Evolutionary conservation across 2,113 vertebrate genomes (phyloP).

Genomic region (Capricornis sumatraensis): DNA sequence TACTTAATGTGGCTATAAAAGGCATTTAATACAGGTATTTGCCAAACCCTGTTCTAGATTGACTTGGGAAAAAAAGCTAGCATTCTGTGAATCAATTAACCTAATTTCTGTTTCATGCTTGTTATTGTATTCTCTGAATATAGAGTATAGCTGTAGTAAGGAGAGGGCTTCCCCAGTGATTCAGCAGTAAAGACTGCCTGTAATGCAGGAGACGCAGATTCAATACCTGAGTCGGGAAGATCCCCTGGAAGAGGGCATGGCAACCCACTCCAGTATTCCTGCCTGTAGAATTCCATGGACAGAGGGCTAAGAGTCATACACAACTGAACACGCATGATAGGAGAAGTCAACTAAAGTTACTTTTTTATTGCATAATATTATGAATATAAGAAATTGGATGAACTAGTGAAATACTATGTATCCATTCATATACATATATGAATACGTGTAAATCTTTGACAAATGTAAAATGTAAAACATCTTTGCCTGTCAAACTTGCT

Average conservation of each 20-base stretch:
- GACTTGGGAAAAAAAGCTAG: background rate
- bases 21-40: conserved; percentile 4
- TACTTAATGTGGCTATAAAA: conserved; percentile 76
- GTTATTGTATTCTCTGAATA: background rate
- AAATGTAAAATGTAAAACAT: background rate
- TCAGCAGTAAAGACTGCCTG: background rate
- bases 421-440: background rate
- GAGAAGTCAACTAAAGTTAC: background rate
- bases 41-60: background rate
- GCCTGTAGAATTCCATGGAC: background rate
- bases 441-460: background rate
- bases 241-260: background rate
- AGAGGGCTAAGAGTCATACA: background rate
- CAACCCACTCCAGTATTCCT: background rate
- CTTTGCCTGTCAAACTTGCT: background rate
- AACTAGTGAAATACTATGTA: background rate
- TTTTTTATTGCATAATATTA: background rate
- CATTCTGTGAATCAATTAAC: background rate
- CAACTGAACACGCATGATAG: background rate
- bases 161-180: background rate
- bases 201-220: background rate
- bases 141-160: background rate
- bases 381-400: background rate
- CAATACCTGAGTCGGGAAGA: background rate
- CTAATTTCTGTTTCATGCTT: background rate